These are phyloP conservation scores for Sapajus apella DNA, from an alignment of 2,113 vertebrate genomes.

Conservation along the genomic window DNA sequence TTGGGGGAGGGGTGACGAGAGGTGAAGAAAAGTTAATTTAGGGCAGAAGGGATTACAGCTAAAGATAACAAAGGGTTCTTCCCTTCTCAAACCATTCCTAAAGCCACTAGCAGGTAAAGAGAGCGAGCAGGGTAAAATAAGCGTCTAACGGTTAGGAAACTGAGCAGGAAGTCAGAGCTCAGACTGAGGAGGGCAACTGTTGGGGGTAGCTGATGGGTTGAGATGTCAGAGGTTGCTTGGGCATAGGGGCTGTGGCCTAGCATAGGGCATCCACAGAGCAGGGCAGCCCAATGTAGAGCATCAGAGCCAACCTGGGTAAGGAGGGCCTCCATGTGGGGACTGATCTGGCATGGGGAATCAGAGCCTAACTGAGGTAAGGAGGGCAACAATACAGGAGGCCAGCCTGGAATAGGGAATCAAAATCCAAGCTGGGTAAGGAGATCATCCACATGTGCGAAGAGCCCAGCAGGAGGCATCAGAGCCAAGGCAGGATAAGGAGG, in stretches of 20 bases:
- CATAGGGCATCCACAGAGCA: not conserved
- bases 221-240: not conserved
- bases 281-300: not conserved
- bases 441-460: not conserved
- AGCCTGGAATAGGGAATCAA: not conserved
- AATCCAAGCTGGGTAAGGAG: not conserved
- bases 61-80: not conserved
- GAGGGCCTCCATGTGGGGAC: not conserved
- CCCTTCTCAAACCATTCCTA: not conserved
- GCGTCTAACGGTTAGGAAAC: not conserved
- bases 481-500: not conserved
- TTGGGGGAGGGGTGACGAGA: not conserved
- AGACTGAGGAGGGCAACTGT: not conserved
- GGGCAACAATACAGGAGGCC: not conserved
- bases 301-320: not conserved
- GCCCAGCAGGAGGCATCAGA: not conserved
- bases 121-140: not conserved
- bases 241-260: not conserved
- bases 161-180: not conserved
- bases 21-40: not conserved
- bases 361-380: not conserved
- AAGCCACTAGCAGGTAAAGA: not conserved
- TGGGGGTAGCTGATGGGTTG: accelerated
- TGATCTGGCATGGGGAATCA: not conserved
- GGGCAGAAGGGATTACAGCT: not conserved